Conservation (phyloP, 2,888 invertebrate species). For the Leuctra nigra region DNA sequence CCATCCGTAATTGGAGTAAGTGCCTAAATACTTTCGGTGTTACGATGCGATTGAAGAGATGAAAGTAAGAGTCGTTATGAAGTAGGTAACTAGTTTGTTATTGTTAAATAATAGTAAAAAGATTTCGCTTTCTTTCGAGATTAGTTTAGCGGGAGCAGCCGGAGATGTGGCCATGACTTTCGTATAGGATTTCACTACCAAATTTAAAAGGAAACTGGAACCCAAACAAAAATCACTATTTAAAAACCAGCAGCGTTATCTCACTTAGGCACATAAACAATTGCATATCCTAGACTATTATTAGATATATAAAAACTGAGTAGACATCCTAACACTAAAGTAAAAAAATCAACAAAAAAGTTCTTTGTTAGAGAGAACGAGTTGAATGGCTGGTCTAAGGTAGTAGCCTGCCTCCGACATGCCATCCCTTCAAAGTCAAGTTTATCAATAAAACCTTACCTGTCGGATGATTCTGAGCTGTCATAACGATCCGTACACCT, state of each 20-base stretch:
- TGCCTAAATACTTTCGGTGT: no score
- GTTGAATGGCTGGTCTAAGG: no score
- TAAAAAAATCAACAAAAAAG: not conserved
- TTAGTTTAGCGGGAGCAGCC: slow-evolving; percentile 24
- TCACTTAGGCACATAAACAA: not conserved
- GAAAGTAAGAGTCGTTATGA: no score
- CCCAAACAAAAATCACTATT: not conserved
- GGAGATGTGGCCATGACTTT: slow-evolving; percentile 26
- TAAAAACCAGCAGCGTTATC: not conserved
- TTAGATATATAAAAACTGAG: not conserved
- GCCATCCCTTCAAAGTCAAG: not conserved
- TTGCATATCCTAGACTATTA: not conserved
- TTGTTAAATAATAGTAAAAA: no score
- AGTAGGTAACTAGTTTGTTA: no score
- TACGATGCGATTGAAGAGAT: no score
- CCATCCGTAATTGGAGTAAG: no score
- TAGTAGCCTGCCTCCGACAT: no score
- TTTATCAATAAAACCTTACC: slow-evolving; percentile 49
- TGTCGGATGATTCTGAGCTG: slow-evolving; percentile 91
- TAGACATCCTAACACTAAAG: not conserved
- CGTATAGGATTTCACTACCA: slow-evolving; percentile 19
- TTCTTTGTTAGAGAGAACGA: slow-evolving; percentile 11
- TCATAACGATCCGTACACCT: slow-evolving; percentile 87
- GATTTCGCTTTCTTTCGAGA: slow-evolving; percentile 26
- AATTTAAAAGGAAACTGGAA: slow-evolving; percentile 1